Percentiles rank a stretch among this genome's conserved stretches.
Evolutionary conservation across 2,888 invertebrate genomes (phyloP).

Genomic region (Glaucopsyche alexis): DNA sequence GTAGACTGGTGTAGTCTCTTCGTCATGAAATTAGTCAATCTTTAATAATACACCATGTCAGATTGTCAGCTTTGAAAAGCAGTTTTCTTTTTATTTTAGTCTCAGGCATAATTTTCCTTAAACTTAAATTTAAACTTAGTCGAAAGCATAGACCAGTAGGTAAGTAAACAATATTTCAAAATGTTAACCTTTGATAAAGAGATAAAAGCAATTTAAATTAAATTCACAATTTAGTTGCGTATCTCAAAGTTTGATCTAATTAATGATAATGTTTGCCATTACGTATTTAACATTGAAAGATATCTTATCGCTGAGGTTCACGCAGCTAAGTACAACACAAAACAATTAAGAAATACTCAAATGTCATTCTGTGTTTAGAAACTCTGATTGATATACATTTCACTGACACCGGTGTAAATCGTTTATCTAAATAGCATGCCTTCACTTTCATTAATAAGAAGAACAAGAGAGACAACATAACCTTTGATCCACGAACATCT

Average conservation of each 20-base stretch:
- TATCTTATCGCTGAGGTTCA: constrained; percentile 18
- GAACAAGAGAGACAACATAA: too few species aligned
- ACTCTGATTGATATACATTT: neutral
- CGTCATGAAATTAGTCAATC: too few species aligned
- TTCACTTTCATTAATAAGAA: too few species aligned
- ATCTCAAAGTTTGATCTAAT: constrained; percentile 28
- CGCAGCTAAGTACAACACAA: neutral
- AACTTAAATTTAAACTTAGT: neutral
- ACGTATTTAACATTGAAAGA: constrained; percentile 23
- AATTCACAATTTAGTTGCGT: constrained; percentile 23
- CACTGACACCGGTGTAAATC: too few species aligned
- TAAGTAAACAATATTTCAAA: constrained; percentile 2
- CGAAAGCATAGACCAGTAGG: neutral
- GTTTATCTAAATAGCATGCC: too few species aligned
- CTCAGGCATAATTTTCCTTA: too few species aligned
- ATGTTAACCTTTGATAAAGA: constrained; percentile 21
- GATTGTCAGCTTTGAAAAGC: too few species aligned
- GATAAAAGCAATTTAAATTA: constrained; percentile 22
- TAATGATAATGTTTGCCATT: constrained; percentile 24
- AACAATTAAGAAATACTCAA: neutral
- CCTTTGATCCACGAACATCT: too few species aligned
- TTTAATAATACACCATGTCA: too few species aligned
- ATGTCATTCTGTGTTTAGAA: neutral
- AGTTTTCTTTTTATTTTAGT: too few species aligned
- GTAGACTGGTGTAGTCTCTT: too few species aligned